Conservation (phyloP, 2,113 vertebrate species). For the Oophaga pumilio region DNA sequence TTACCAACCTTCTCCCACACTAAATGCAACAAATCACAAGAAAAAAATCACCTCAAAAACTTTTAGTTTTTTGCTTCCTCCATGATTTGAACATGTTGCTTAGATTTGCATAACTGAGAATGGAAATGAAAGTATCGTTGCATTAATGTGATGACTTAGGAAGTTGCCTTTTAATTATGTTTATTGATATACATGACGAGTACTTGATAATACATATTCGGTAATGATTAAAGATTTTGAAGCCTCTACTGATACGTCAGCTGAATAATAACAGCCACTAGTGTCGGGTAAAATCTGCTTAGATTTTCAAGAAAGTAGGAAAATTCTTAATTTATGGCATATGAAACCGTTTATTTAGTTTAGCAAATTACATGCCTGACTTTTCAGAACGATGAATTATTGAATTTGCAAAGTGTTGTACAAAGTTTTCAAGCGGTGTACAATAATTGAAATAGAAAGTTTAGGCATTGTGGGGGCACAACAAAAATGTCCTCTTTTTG, state of each 20-base stretch:
- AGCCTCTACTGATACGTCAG: conserved; percentile 4
- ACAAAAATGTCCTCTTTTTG: background rate
- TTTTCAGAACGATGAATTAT: conserved; percentile 12
- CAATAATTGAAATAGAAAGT: background rate
- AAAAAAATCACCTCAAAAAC: no score
- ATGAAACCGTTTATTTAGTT: background rate
- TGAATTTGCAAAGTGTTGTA: background rate
- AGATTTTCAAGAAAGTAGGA: conserved; percentile 9
- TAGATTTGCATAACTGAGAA: conserved; percentile 1
- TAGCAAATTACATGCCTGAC: conserved; percentile 10
- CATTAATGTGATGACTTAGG: conserved; percentile 26
- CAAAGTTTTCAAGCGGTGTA: background rate
- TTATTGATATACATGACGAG: conserved; percentile 45
- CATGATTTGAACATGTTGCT: background rate
- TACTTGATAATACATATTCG: conserved; percentile 31
- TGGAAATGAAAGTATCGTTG: conserved; percentile 2
- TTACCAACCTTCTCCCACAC: no score
- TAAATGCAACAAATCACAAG: no score
- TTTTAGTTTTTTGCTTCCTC: background rate
- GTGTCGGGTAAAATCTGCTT: conserved; percentile 22
- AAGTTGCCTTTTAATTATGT: conserved; percentile 39
- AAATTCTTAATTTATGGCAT: conserved; percentile 23
- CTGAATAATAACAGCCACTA: conserved; percentile 30
- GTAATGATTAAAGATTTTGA: conserved; percentile 34
- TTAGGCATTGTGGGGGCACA: background rate